phyloP scores from a whole-genome alignment of 2,113 vertebrate genomes.

The Clupea harengus region DNA sequence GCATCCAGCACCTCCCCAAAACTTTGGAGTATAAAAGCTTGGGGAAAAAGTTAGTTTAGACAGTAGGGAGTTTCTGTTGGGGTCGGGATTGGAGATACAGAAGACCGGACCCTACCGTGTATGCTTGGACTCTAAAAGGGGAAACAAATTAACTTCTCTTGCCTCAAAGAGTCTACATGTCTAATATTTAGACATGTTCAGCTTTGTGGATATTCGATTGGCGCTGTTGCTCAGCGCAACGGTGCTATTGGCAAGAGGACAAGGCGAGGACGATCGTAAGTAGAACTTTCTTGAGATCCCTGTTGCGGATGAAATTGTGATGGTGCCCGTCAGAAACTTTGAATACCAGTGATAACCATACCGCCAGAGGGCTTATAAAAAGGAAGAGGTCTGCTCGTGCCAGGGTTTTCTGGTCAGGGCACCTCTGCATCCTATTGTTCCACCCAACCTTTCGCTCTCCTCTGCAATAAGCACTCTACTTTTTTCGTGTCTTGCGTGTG shows the following conservation, averaged over 20 bases:
- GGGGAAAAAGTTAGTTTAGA: constrained; percentile 74
- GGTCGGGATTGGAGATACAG: constrained; percentile 87
- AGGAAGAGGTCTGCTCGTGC: neutral
- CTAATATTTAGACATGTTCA: constrained; percentile 99
- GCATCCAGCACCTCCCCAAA: constrained; percentile 76
- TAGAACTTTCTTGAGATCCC: constrained; percentile 46
- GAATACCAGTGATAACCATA: neutral
- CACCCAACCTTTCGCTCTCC: neutral
- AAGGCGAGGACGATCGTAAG: constrained; percentile 95
- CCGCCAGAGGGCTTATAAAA: neutral
- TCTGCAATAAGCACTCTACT: neutral
- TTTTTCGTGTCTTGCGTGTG: neutral
- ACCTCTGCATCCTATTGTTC: neutral
- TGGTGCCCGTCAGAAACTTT: neutral
- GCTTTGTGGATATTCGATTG: constrained; percentile 99
- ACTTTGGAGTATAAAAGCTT: constrained; percentile 81
- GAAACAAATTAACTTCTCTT: constrained; percentile 74
- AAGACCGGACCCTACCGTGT: constrained; percentile 84
- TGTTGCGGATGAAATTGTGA: neutral
- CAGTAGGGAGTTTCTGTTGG: constrained; percentile 98
- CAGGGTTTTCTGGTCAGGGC: neutral
- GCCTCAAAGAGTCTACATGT: constrained; percentile 99
- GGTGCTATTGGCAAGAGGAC: constrained; percentile 86
- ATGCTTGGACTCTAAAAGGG: constrained; percentile 94
- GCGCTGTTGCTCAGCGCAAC: constrained; percentile 93